Conservation (phyloP, 1,140 invertebrate species). For the Microplitis demolitor region DNA sequence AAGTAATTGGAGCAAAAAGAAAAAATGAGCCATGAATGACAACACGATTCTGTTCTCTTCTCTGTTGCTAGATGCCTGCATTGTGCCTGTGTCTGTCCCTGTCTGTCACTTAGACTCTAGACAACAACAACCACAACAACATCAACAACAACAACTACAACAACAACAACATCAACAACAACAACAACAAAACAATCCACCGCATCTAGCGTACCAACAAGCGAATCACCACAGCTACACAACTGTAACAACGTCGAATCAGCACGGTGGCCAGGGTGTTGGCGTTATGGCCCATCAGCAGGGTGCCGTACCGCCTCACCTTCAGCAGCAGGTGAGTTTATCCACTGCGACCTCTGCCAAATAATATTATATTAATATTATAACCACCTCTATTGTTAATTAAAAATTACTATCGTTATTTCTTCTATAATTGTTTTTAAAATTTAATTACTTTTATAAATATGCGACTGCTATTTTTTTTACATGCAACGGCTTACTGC, state of each 20-base stretch:
- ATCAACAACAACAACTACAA: slow-evolving; percentile 49
- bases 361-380: neutral
- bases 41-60: slow-evolving; percentile 65
- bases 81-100: slow-evolving; percentile 65
- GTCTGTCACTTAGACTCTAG: slow-evolving; percentile 65
- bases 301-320: slow-evolving; percentile 57
- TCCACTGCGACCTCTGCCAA: slow-evolving; percentile 21
- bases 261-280: slow-evolving; percentile 52
- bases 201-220: slow-evolving; percentile 64
- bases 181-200: slow-evolving; percentile 63
- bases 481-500: neutral
- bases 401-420: neutral
- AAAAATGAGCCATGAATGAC: slow-evolving; percentile 60
- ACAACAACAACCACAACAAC: slow-evolving; percentile 60
- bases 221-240: slow-evolving; percentile 64
- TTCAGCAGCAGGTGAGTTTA: slow-evolving; percentile 64
- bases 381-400: neutral
- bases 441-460: neutral
- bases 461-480: neutral
- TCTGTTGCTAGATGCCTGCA: slow-evolving; percentile 68
- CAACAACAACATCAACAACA: slow-evolving; percentile 55
- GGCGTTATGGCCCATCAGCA: slow-evolving; percentile 57
- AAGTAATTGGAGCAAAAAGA: slow-evolving; percentile 21
- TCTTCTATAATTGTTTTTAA: neutral
- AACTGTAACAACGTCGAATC: slow-evolving; percentile 61